phyloP scores from a whole-genome alignment of 2,797 vertebrate genomes.

The Aselliscus stoliczkanus region DNA sequence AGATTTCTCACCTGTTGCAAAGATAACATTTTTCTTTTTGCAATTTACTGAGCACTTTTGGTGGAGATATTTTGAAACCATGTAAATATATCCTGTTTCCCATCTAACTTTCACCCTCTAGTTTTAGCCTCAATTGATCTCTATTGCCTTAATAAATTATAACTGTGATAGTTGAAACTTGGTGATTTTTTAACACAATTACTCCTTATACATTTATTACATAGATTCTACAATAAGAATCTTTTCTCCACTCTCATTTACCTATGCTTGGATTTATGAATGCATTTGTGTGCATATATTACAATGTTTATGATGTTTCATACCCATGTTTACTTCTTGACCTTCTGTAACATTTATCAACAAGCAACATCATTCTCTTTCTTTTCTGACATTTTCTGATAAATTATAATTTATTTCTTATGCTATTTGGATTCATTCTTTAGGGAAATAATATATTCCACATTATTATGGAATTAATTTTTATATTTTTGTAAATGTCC shows the following conservation, averaged over 20 bases:
- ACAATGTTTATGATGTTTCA: neutral
- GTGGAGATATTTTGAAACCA: neutral
- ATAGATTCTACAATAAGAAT: neutral
- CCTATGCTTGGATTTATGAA: neutral
- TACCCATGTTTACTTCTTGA: neutral
- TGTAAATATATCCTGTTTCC: neutral
- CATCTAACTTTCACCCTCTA: neutral
- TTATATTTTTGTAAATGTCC: neutral
- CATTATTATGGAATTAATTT: slow-evolving; percentile 18
- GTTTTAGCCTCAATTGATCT: neutral
- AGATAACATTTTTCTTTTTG: neutral
- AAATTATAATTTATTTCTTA: neutral
- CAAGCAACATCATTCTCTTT: neutral
- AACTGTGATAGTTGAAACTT: neutral
- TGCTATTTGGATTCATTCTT: neutral
- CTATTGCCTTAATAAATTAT: neutral
- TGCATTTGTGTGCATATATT: neutral
- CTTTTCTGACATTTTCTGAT: neutral
- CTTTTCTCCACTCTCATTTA: neutral
- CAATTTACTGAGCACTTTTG: neutral
- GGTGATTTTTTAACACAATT: neutral
- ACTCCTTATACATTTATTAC: neutral
- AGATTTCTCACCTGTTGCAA: neutral
- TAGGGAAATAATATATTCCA: neutral
- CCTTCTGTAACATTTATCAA: neutral